Conservation (phyloP, 2,888 invertebrate species). For the Nomada fabriciana region DNA sequence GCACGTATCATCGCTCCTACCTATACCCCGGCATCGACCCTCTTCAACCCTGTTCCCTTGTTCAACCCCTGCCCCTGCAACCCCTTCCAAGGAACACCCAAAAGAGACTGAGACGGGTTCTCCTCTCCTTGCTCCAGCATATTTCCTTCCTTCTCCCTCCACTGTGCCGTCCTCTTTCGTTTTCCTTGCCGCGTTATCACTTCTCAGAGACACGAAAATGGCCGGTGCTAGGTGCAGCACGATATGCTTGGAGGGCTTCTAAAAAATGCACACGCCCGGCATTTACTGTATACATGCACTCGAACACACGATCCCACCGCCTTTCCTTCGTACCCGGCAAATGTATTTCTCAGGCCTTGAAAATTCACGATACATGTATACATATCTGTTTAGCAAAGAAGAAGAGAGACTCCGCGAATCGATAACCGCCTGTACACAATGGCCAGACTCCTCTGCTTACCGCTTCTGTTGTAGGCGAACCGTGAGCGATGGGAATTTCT, state of each 20-base stretch:
- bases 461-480: conserved; percentile 41
- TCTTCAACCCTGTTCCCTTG: conserved; percentile 51
- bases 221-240: conserved; percentile 43
- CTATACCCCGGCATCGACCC: conserved; percentile 64
- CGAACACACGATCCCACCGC: background rate
- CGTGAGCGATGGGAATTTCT: conserved; percentile 63
- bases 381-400: background rate
- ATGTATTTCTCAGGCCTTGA: conserved; percentile 74
- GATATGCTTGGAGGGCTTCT: conserved; percentile 62
- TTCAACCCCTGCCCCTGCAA: conserved; percentile 46
- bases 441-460: conserved; percentile 32
- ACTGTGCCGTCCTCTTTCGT: conserved; percentile 17
- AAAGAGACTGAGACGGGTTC: conserved; percentile 31
- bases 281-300: conserved; percentile 1
- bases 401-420: conserved; percentile 57
- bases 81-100: conserved; percentile 47
- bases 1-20: conserved; percentile 79
- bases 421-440: conserved; percentile 62
- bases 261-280: conserved; percentile 71
- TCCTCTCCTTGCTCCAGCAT: conserved; percentile 24
- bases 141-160: conserved; percentile 35
- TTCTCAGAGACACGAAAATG: conserved; percentile 71
- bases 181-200: conserved; percentile 26
- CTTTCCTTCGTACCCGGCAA: conserved; percentile 44
- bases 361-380: conserved; percentile 65